Base-by-base conservation (phyloP, 2,113 vertebrate species). In the Saguinus midas region DNA sequence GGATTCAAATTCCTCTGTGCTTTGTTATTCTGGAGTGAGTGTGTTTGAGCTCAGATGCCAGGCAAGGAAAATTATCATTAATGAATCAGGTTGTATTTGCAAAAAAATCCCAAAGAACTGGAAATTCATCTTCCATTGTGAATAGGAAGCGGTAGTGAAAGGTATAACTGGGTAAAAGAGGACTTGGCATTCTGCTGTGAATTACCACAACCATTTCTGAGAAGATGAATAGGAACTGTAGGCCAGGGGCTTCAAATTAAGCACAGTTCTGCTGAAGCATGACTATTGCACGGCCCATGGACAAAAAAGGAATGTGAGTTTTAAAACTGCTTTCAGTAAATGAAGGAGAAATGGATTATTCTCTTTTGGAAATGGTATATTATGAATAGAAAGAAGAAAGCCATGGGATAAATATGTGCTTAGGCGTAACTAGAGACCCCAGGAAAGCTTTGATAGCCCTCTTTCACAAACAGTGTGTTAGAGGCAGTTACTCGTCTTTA, bases 61-160 rank as follows among this genome's bases (percentile, higher is more conserved):
- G 80, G 55, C 82, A 78, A 96, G 72, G 75, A 89, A 82, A 94
- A 96, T 93, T 78, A 87, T 81, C 85, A 82, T 82, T 91, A 93
- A 68, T 87, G 84, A 95, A 45, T 80, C 40, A 88, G 92, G 79
- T 27, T 82, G 20, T 85, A 73, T 0, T 82, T 97, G 0, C 1
- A 79, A 80, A 1, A 86, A 45, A 76, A 87, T 92, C 92, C 72
- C 88, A 90, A 95, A 97, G 97, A 95, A 89, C 48, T 92, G 70
- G 43, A 94, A 96, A 93, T 78, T 97, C 70, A 0, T 91, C 68
- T 93, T 90, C 93, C 78, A 95, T 68, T 95, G 90, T 90, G 96
- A 97, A 89, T 29, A 43, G 93, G 73, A 96, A 57, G 81, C 0
- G 1, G 89, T 66, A 85, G 96, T 96, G 75, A 98, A 96, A 98